Evolutionary conservation across 1,140 invertebrate species (phyloP).

Genomic region (Helicoverpa zea): DNA sequence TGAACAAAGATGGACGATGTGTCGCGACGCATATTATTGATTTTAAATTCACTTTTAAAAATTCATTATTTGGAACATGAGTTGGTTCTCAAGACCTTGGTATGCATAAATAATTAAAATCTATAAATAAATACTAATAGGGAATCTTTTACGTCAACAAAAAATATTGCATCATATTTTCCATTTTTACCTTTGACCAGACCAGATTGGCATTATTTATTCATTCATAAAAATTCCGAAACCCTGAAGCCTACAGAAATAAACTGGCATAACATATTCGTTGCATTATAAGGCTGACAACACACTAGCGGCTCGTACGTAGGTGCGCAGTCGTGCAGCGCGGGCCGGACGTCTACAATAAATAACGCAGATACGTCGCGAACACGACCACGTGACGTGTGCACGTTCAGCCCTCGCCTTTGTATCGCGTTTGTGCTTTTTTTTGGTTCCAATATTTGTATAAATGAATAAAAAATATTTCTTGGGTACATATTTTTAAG

Average conservation of each 20-base stretch:
- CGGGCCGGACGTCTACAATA: slow-evolving; percentile 76
- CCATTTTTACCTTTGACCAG: background rate
- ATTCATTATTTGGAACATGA: background rate
- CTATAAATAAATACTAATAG: too few species aligned
- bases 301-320: slow-evolving; percentile 27
- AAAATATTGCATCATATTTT: background rate
- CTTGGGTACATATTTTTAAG: too few species aligned
- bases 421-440: slow-evolving; percentile 12
- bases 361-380: slow-evolving; percentile 81
- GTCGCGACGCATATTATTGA: background rate
- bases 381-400: slow-evolving; percentile 77
- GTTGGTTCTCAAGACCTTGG: background rate
- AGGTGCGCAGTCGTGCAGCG: slow-evolving; percentile 62
- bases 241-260: background rate
- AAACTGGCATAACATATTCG: slow-evolving; percentile 38
- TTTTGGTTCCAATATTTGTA: slow-evolving; percentile 8
- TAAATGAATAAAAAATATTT: background rate
- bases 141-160: too few species aligned
- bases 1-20: background rate
- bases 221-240: slow-evolving; percentile 3
- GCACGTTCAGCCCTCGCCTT: slow-evolving; percentile 58
- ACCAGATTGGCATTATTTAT: background rate
- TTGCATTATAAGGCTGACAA: slow-evolving; percentile 23
- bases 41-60: background rate
- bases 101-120: background rate